phyloP scores from a whole-genome alignment of 30 jellyfish, hydroid and myxozoan genomes.

The Hydractinia echinata region DNA sequence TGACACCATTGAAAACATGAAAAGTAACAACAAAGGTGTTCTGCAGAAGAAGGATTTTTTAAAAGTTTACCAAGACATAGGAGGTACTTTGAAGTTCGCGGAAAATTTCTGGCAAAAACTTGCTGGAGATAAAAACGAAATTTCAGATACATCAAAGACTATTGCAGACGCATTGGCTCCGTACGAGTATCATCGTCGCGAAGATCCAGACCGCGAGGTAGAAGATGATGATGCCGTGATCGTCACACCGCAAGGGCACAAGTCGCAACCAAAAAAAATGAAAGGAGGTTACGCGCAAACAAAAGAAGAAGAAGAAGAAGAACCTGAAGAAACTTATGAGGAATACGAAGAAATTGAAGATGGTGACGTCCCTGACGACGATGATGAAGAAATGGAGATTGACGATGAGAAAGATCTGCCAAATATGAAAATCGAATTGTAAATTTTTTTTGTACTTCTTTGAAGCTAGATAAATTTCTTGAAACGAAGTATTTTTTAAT shows the following conservation, averaged over 20 bases:
- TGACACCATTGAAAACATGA: conserved; percentile 21
- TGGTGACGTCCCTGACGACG: too few species aligned
- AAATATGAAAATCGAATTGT: too few species aligned
- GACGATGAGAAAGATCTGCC: too few species aligned
- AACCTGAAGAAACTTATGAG: neutral
- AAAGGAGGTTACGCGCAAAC: conserved; percentile 15
- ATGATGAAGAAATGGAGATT: too few species aligned
- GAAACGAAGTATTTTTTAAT: too few species aligned
- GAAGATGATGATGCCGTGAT: conserved; percentile 47
- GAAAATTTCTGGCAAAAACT: conserved; percentile 22
- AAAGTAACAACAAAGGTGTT: conserved; percentile 41
- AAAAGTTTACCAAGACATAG: conserved; percentile 24
- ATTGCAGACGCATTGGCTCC: conserved; percentile 15
- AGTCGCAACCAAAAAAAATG: conserved; percentile 14
- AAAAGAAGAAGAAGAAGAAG: conserved; percentile 27
- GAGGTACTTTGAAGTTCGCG: conserved; percentile 55
- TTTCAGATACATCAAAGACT: neutral
- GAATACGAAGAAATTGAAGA: conserved; percentile 17
- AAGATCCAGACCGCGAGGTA: conserved; percentile 14
- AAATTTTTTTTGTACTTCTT: too few species aligned
- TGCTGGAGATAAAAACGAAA: conserved; percentile 37
- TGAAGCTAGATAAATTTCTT: too few species aligned
- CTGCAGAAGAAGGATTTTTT: conserved; percentile 33
- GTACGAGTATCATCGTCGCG: conserved; percentile 22
- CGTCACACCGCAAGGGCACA: conserved; percentile 24